phyloP scores from a whole-genome alignment of 2,797 vertebrate genomes.

The Hippocampus kuda region DNA sequence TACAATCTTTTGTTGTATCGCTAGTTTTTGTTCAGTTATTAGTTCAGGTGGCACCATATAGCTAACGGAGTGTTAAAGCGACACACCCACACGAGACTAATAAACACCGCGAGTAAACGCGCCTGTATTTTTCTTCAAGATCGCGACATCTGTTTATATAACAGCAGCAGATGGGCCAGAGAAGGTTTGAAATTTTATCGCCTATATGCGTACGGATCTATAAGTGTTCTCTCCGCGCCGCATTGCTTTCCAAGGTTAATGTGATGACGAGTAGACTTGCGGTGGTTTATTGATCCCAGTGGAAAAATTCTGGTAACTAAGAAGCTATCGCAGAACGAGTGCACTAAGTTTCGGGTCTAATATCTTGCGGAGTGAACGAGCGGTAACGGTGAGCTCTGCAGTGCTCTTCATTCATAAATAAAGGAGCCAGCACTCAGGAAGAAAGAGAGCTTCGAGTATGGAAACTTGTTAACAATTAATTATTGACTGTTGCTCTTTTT shows the following conservation, averaged over 20 bases:
- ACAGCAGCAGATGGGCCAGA: constrained; percentile 27
- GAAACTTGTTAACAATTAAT: not conserved
- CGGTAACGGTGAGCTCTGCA: not conserved
- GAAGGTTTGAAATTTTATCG: constrained; percentile 18
- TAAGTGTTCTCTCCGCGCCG: constrained; percentile 16
- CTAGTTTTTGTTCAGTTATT: too few relatives aligned
- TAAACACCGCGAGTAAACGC: constrained; percentile 26
- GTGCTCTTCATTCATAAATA: constrained; percentile 1
- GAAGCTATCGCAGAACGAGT: not conserved
- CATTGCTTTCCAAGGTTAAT: constrained; percentile 24
- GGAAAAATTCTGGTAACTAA: constrained; percentile 17
- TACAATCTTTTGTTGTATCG: not conserved
- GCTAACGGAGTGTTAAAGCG: constrained; percentile 5
- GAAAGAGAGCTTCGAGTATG: not conserved
- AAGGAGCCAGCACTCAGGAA: not conserved
- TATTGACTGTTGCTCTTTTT: not conserved
- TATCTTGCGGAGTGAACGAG: not conserved
- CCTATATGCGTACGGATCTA: constrained; percentile 24
- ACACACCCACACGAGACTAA: constrained; percentile 6
- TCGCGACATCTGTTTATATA: constrained; percentile 21
- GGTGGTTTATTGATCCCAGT: constrained; percentile 28
- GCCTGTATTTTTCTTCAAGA: constrained; percentile 24
- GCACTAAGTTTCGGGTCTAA: not conserved
- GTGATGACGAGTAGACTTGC: constrained; percentile 27
- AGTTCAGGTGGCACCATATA: not conserved